Evolutionary conservation across 1,140 invertebrate species (phyloP), one percentile per base, ranked within the genome.

Genomic region (Lordiphosa clarofinis): DNA sequence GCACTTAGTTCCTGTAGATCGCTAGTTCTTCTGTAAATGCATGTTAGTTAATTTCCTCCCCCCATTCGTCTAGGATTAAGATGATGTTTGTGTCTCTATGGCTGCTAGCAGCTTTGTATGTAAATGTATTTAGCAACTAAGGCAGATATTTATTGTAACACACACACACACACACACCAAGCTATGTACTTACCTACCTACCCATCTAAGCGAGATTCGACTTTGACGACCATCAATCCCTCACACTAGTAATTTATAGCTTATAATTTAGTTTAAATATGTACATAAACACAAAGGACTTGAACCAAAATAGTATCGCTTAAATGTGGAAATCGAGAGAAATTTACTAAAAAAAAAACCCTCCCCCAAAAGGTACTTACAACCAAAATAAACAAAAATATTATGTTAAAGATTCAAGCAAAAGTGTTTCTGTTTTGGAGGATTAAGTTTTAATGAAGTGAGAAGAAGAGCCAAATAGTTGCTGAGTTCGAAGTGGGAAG

Each of bases 281-380:
- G 78, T 82, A 82, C 64, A 82, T 82, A 82, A 76, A 76, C 68
- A 82, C 78, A 82, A 31, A 82, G 78, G 78, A 84, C 78, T 84
- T 84, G 73, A 84, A 84, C 78, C 78, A 84, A 84, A 84, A 84
- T 84, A 84, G 79, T 84, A 84, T 86, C 78, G 78, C 73, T 78
- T 82, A 81, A 75, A 66, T 42, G 43, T 31, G 28, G 43, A 57
- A 68, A 61, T 61, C 21, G 36, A 42, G 44, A 57, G 15, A 39
- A 40, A 54, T 24, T 39, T 47, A 68, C 15, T 61, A 56, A 54
- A 55, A 61, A 62, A 36, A 39, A 54, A 47, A 28, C 36, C 24
- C 13, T 39, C 28, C 43, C 43, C 60, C 28, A 37, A 10, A 68
- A 67, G 21, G 63, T 66, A 66, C 63, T 66, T 66, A 56, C 43